Base-by-base conservation (phyloP, 2,797 vertebrate genomes). In the Rhinichthys osculus region DNA sequence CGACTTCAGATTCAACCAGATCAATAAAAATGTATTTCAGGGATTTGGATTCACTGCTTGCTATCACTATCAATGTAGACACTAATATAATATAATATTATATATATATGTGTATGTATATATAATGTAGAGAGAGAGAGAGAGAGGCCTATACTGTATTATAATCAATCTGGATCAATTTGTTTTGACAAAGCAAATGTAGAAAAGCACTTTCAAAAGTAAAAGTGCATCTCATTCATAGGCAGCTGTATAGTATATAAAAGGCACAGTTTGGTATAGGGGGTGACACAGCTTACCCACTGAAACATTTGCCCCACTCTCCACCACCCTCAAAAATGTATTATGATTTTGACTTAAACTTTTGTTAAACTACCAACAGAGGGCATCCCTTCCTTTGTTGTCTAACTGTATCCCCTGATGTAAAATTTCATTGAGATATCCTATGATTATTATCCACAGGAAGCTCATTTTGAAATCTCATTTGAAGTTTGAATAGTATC, bases 321-420 rank as follows among this genome's bases (percentile, higher is more conserved):
- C 10, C 3, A 21, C 40, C 7, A 10, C 44, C 52, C 5, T 23
- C 0, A 67, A 64, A 38, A 62, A 57, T 62, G 4, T 38, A 47
- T 38, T 54, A 42, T 27, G 70, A 42, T 79, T 70, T 76, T 54
- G 7, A 82, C 67, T 64, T 17, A 54, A 85, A 83, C 16, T 23
- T 83, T 74, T 82, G 7, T 42, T 50, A 78, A 85, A 44, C 83
- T 80, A 87, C 89, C 91, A 89, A 91, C 79, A 91, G 90, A 89
- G 89, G 89, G 89, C 89, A 87, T 84, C 82, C 30, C 81, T 82
- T 84, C 71, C 89, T 87, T 81, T 88, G 35, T 52, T 81, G 54
- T 85, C 76, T 27, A 69, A 35, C 4, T 40, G 9, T 13, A n/a
- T 87, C 10, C 57, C 74, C 74, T 87, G 16, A 44, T 69, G 21